Evolutionary conservation across 2,888 invertebrate genomes (phyloP).

Genomic region (Oscheius onirici): DNA sequence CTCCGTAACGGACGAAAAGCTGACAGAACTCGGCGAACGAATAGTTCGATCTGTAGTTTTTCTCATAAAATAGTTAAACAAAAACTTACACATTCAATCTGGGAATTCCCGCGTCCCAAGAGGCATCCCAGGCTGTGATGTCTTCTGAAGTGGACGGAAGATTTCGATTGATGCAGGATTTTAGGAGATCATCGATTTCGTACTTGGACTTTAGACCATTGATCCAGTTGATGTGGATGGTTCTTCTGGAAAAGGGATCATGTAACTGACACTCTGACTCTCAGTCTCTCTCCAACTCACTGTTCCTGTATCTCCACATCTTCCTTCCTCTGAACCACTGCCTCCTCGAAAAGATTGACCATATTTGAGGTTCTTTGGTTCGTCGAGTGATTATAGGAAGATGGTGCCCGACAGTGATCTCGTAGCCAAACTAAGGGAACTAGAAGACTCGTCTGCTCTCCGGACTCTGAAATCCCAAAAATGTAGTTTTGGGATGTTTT

Average conservation of each 20-base stretch:
- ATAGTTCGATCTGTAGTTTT: slow-evolving; percentile 38
- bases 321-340: not conserved
- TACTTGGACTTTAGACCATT: slow-evolving; percentile 53
- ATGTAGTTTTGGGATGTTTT: too few species aligned
- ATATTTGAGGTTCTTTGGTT: slow-evolving; percentile 62
- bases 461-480: too few species aligned
- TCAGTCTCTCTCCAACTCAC: not conserved
- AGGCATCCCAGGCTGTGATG: slow-evolving; percentile 21
- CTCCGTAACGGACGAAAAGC: slow-evolving; percentile 58
- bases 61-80: not conserved
- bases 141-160: not conserved
- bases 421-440: slow-evolving; percentile 67
- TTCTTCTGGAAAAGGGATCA: slow-evolving; percentile 16
- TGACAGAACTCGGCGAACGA: slow-evolving; percentile 54
- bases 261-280: too few species aligned
- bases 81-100: slow-evolving; percentile 38
- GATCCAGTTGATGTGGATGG: slow-evolving; percentile 43
- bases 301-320: slow-evolving; percentile 25
- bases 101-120: slow-evolving; percentile 45
- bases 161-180: not conserved
- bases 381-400: slow-evolving; percentile 58
- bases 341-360: slow-evolving; percentile 44
- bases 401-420: slow-evolving; percentile 61
- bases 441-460: slow-evolving; percentile 15
- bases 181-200: slow-evolving; percentile 25